A percentile compares a stretch with the other conserved stretches of the same genome.
Evolutionary conservation across 2,888 invertebrate genomes (phyloP).

Genomic region (Spilarctia lutea): DNA sequence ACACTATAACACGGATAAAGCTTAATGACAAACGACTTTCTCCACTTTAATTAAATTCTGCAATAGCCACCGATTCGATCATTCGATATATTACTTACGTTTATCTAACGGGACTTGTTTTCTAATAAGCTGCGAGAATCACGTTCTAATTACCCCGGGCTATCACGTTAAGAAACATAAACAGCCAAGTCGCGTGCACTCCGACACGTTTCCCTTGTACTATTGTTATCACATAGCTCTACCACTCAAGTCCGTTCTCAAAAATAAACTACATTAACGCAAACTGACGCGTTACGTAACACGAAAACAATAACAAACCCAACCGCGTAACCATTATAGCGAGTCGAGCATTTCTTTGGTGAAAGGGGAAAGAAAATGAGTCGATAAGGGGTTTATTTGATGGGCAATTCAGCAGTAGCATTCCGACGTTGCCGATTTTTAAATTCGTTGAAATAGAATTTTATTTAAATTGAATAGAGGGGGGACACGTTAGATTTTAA

Average conservation of each 20-base stretch:
- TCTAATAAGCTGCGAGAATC: slow-evolving; percentile 58
- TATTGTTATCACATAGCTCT: slow-evolving; percentile 56
- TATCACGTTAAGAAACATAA: slow-evolving; percentile 57
- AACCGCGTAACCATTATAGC: slow-evolving; percentile 42
- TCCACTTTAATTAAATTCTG: slow-evolving; percentile 52
- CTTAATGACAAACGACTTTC: slow-evolving; percentile 55
- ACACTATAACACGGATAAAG: slow-evolving; percentile 47
- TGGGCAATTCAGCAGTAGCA: slow-evolving; percentile 63
- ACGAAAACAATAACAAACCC: slow-evolving; percentile 56
- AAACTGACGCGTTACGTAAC: slow-evolving; percentile 56
- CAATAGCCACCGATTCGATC: slow-evolving; percentile 33
- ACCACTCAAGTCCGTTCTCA: slow-evolving; percentile 38
- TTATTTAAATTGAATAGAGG: slow-evolving; percentile 54
- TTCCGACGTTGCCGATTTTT: slow-evolving; percentile 56
- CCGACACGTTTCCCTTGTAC: slow-evolving; percentile 53
- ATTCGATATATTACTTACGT: slow-evolving; percentile 26
- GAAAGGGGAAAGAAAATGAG: slow-evolving; percentile 66
- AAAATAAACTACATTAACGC: slow-evolving; percentile 49
- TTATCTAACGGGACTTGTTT: slow-evolving; percentile 18
- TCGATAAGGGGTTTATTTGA: slow-evolving; percentile 66
- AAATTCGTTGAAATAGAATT: slow-evolving; percentile 58
- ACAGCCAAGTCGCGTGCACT: slow-evolving; percentile 60
- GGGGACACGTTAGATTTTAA: slow-evolving; percentile 45
- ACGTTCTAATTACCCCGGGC: slow-evolving; percentile 60
- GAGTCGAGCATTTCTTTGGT: slow-evolving; percentile 44